Evolutionary conservation across 1,140 invertebrate genomes (phyloP), one percentile per base, ranked within the genome.

Genomic region (Aphidius ervi): DNA sequence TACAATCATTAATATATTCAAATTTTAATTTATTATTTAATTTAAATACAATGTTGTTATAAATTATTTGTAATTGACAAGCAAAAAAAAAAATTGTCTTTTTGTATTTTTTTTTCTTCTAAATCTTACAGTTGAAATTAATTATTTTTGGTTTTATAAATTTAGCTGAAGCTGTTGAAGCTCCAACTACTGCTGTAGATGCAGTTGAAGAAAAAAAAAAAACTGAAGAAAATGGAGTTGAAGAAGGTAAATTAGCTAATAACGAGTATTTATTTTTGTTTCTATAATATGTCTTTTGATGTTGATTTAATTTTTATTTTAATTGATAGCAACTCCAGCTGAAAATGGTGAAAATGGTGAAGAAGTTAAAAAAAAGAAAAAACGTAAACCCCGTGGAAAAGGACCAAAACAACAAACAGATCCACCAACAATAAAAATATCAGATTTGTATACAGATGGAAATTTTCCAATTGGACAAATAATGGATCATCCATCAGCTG

Each of bases 381-480:
- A 82, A 58, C 78, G 78, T 16, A 82, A 83, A 58, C 66, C 78
- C 9, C 77, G 79, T 41, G 74, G 72, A 58, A 82, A 85, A 71
- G 80, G 77, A 46, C 67, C 70, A 45, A 82, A 81, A 49, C 77
- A 81, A 46, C 91, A 94, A 78, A 94, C 92, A 9, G 84, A 88
- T 77, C 94, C 94, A 16, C 94, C 95, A 9, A 85, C 88, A 16
- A 85, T 97, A 68, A 89, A 96, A 0, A 90, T 98, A 65, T 81
- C 84, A 1, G 89, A 95, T 58, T 80, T 97, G 5, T 98, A 87
- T 71, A 86, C 92, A 5, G 86, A 94, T 82, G 91, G 88, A 77
- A 84, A 85, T 67, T 93, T 86, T 71, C 92, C 92, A 0, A 82
- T 89, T 68, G 92, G 92, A 41, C 84, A 94, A 77, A 88, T 92